A percentile compares a stretch with the other conserved stretches of the same genome.
Conservation (phyloP, 64 coral and sea anemone genomes). For the Montipora capricornis region DNA sequence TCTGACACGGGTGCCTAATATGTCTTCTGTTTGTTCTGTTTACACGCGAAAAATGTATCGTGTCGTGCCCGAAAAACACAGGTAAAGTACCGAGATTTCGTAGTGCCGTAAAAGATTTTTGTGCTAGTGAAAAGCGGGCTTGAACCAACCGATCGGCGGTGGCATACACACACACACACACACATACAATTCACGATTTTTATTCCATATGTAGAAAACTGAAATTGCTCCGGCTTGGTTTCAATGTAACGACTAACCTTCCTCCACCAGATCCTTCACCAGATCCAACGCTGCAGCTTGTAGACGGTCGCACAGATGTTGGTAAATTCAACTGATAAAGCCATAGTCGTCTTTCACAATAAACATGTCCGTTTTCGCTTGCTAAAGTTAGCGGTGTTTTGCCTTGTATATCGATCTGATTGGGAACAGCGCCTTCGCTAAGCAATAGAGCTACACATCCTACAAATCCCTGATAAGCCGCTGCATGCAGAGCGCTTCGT, state of each 20-base stretch:
- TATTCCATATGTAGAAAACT: too few species aligned
- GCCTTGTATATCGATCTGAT: conserved; percentile 76
- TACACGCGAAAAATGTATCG: too few species aligned
- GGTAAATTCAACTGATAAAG: conserved; percentile 86
- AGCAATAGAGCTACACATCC: conserved; percentile 93
- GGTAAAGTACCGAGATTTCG: too few species aligned
- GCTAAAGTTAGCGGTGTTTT: conserved; percentile 82
- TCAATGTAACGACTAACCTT: not conserved
- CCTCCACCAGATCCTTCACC: not conserved
- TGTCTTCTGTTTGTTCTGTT: too few species aligned
- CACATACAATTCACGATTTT: too few species aligned
- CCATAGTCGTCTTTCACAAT: conserved; percentile 92
- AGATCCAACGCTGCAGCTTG: conserved; percentile 14
- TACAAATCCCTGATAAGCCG: conserved; percentile 96
- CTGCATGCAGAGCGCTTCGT: conserved; percentile 81
- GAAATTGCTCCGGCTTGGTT: not conserved
- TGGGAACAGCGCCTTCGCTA: conserved; percentile 81
- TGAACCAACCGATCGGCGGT: too few species aligned
- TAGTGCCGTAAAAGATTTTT: too few species aligned
- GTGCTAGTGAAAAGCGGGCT: too few species aligned
- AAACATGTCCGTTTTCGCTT: conserved; percentile 83
- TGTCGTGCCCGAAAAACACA: too few species aligned
- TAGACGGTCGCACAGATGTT: conserved; percentile 26
- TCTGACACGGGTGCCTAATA: too few species aligned
- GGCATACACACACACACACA: too few species aligned